A percentile compares a stretch with the other conserved stretches of the same genome.
phyloP scores from a whole-genome alignment of 1,140 invertebrate genomes.

The Solen grandis region DNA sequence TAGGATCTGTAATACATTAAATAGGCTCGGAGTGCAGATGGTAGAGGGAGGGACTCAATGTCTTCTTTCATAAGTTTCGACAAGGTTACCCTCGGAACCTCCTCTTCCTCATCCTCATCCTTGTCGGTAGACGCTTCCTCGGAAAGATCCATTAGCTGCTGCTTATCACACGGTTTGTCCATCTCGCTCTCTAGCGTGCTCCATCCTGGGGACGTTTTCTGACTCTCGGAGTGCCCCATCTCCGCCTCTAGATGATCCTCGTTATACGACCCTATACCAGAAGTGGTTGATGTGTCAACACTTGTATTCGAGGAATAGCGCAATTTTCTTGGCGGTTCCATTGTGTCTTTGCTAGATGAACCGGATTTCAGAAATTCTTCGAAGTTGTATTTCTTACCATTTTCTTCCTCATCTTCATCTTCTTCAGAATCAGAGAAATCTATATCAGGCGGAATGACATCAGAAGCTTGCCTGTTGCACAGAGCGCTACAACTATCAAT shows the following conservation, averaged over 20 bases:
- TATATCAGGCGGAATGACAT: constrained; percentile 12
- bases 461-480: too few species aligned
- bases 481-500: too few species aligned
- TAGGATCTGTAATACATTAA: constrained; percentile 82
- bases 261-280: constrained; percentile 70
- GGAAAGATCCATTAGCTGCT: constrained; percentile 20
- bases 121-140: constrained; percentile 12
- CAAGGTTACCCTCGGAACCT: constrained; percentile 62
- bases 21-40: constrained; percentile 83
- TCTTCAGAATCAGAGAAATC: constrained; percentile 39
- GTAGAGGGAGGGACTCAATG: constrained; percentile 83
- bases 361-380: constrained; percentile 41
- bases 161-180: background rate
- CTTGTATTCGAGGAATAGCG: constrained; percentile 71
- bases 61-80: constrained; percentile 82
- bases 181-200: constrained; percentile 46
- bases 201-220: constrained; percentile 62
- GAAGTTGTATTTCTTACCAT: constrained; percentile 34
- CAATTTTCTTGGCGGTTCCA: constrained; percentile 30
- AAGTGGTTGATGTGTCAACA: constrained; percentile 76
- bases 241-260: constrained; percentile 61
- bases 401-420: constrained; percentile 15
- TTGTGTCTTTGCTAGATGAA: background rate
- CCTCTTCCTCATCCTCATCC: constrained; percentile 44
- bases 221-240: constrained; percentile 33